Conservation (phyloP, 2,888 invertebrate genomes). For the Xylocampa areola region DNA sequence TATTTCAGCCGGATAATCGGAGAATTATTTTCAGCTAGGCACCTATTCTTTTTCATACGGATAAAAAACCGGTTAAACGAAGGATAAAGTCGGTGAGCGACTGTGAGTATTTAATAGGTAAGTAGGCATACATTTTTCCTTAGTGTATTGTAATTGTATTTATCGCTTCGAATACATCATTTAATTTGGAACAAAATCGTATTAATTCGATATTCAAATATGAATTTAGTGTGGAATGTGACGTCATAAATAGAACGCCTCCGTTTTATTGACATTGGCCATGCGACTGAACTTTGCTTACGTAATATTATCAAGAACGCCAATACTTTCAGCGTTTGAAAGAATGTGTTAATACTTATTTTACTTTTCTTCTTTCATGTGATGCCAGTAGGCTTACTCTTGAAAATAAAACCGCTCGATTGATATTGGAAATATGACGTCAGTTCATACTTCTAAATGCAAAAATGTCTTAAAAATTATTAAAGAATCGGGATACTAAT, state of each 20-base stretch:
- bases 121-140: slow-evolving; percentile 3
- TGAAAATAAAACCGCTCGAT: no score
- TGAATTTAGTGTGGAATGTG: slow-evolving; percentile 5
- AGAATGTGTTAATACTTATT: slow-evolving; percentile 8
- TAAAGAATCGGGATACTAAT: no score
- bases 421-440: no score
- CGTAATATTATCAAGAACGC: no score
- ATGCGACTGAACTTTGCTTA: slow-evolving; percentile 7
- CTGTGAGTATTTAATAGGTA: slow-evolving; percentile 12
- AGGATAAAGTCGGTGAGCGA: slow-evolving; percentile 24
- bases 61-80: slow-evolving; percentile 44
- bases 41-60: slow-evolving; percentile 47
- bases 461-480: no score
- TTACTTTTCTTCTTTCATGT: no score
- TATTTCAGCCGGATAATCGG: slow-evolving; percentile 61
- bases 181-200: not conserved
- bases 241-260: not conserved
- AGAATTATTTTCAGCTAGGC: slow-evolving; percentile 59
- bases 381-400: no score
- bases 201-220: slow-evolving; percentile 1
- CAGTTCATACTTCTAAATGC: no score
- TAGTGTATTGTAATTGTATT: not conserved
- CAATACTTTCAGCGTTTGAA: no score
- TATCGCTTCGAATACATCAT: no score
- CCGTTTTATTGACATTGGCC: not conserved